phyloP scores from a whole-genome alignment of 2,113 vertebrate genomes.

The Atractosteus spatula region DNA sequence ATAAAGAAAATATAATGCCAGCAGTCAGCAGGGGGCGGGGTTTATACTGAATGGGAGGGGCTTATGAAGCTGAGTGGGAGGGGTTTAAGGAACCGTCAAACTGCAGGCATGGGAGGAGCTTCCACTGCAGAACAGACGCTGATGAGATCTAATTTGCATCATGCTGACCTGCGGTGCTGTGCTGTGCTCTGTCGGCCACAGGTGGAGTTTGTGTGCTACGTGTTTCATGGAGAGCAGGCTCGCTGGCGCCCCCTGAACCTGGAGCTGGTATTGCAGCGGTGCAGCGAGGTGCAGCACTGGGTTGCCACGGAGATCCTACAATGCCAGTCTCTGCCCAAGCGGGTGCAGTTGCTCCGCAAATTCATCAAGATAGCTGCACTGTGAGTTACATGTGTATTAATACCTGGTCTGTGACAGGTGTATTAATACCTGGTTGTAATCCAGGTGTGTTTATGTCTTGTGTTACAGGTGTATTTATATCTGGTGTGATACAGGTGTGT shows the following conservation, averaged over 20 bases:
- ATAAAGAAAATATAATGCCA: no score
- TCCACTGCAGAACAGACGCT: no score
- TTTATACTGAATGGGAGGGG: background rate
- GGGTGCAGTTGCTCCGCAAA: constrained; percentile 90
- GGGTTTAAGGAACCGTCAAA: background rate
- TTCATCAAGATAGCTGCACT: constrained; percentile 95
- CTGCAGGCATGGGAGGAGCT: background rate
- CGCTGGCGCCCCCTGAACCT: constrained; percentile 93
- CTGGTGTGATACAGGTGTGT: background rate
- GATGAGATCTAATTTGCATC: no score
- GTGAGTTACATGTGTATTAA: no score
- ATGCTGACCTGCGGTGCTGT: background rate
- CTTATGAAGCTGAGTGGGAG: background rate
- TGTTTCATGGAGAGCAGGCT: constrained; percentile 89
- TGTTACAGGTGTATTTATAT: background rate
- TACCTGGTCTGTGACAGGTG: background rate
- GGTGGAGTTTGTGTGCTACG: constrained; percentile 95
- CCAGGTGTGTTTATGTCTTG: background rate
- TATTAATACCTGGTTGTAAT: background rate
- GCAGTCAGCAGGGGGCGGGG: background rate
- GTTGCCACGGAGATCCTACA: constrained; percentile 93
- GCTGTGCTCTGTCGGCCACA: constrained; percentile 37
- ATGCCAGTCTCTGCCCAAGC: constrained; percentile 85
- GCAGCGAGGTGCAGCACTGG: constrained; percentile 96
- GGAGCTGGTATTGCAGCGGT: constrained; percentile 93